Evolutionary conservation across 2,797 vertebrate genomes (phyloP).

Genomic region (Triplophysa yarkandensis): DNA sequence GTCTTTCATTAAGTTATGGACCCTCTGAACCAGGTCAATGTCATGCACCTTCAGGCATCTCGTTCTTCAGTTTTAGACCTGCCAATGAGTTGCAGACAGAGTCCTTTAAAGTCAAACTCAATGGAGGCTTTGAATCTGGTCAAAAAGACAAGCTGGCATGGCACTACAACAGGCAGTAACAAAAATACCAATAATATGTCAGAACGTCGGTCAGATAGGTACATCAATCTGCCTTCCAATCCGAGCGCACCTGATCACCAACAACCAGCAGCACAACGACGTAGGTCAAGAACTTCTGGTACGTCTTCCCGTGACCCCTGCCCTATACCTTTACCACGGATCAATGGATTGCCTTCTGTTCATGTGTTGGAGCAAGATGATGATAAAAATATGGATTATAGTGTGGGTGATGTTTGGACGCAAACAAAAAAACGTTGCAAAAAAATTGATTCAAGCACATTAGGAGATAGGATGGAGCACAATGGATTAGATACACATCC

Average conservation of each 20-base stretch:
- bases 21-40: constrained; percentile 44
- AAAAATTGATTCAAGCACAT: neutral
- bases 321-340: constrained; percentile 28
- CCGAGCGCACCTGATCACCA: constrained; percentile 34
- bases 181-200: constrained; percentile 29
- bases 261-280: constrained; percentile 59
- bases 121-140: constrained; percentile 66
- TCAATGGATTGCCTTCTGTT: constrained; percentile 20
- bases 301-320: constrained; percentile 54
- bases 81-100: constrained; percentile 67
- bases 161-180: constrained; percentile 60
- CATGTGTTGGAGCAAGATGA: constrained; percentile 46
- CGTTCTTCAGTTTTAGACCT: constrained; percentile 71
- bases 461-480: constrained; percentile 1
- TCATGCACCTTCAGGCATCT: constrained; percentile 58
- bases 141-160: constrained; percentile 72
- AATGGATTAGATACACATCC: constrained; percentile 14
- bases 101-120: constrained; percentile 56
- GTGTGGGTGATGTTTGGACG: neutral
- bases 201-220: constrained; percentile 20
- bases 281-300: constrained; percentile 58
- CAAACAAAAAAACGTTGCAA: neutral
- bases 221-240: constrained; percentile 34
- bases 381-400: too few species aligned
- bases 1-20: constrained; percentile 70